These are phyloP conservation scores for Phaenicophaeus curvirostris DNA, from an alignment of 2,797 vertebrate genomes.

Conservation along the genomic window DNA sequence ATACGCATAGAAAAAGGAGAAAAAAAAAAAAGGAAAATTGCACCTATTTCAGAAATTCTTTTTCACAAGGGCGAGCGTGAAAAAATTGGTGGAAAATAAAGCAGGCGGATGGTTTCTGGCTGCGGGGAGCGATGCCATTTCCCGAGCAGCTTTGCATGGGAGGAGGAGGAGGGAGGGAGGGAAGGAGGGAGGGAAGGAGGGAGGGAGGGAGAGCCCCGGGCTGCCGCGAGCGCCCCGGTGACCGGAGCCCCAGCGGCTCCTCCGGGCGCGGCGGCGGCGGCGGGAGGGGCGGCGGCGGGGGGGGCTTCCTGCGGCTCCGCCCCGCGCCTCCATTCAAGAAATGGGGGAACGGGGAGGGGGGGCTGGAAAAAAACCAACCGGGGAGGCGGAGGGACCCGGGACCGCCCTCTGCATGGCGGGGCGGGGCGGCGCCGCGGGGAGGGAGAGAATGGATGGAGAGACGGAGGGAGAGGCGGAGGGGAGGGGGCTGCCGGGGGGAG, in stretches of 20 bases:
- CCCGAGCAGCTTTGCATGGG: constrained; percentile 60
- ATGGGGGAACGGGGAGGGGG: constrained; percentile 1
- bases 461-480: no score
- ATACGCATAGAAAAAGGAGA: no score
- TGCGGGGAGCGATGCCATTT: constrained; percentile 52
- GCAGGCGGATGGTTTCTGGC: constrained; percentile 31
- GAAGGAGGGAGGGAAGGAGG: no score
- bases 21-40: background rate
- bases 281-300: background rate
- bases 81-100: background rate
- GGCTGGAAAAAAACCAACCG: no score
- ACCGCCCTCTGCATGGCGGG: no score
- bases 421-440: no score
- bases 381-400: no score
- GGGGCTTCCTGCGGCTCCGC: constrained; percentile 63
- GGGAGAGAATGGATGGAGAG: no score
- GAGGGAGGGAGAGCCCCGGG: constrained; percentile 62
- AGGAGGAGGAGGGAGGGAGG: no score
- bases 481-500: background rate
- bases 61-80: background rate
- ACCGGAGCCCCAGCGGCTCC: constrained; percentile 64
- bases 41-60: background rate
- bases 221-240: constrained; percentile 53
- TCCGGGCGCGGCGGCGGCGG: background rate
- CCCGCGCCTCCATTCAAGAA: constrained; percentile 78